Evolutionary conservation across 2,113 vertebrate species (phyloP), one percentile per base, ranked within the genome.

Genomic region (Dipodomys merriami): DNA sequence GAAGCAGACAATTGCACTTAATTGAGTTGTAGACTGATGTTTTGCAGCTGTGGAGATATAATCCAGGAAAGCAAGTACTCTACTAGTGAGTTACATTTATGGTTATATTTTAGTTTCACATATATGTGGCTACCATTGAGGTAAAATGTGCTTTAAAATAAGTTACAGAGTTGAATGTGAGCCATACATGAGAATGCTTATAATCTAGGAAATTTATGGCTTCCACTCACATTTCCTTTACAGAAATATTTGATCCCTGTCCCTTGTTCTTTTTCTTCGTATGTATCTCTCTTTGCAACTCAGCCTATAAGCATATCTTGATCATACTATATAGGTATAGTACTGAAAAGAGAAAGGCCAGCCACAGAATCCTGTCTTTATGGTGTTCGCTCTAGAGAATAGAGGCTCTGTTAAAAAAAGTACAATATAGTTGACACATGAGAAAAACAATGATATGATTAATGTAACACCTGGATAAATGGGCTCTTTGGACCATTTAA

Each of bases 61-160:
- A 18, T n/a, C 23, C 23, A 35, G 49, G 83, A 29, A 35, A 29
- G 16, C 23, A 35, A 60, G 5, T 29, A 16, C 13, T 72, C 13
- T 72, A 57, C 49, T 19, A 60, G n/a, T 60, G 9, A 60, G 68
- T 49, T 60, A 62, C 6, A 64, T 20, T 30, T 33, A 11, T 16
- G 6, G 10, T 22, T 91, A 10, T 20, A 86, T 89, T 91, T 86
- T 71, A 86, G 35, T 46, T 76, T 88, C 72, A 91, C 77, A 81
- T 88, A 88, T 53, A 88, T 46, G 16, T 89, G 15, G 35, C 35
- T 33, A 86, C 4, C 10, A 57, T 5, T 33, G 44, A 87, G 80
- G 18, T 86, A 84, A 69, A 92, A 39, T 33, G 11, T 20, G n/a
- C 35, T 91, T 95, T 88, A 25, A 93, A 90, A 49, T 72, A 39